A percentile compares a stretch with the other conserved stretches of the same genome.
Evolutionary conservation across 2,113 vertebrate genomes (phyloP).

Genomic region (Recurvirostra avosetta): DNA sequence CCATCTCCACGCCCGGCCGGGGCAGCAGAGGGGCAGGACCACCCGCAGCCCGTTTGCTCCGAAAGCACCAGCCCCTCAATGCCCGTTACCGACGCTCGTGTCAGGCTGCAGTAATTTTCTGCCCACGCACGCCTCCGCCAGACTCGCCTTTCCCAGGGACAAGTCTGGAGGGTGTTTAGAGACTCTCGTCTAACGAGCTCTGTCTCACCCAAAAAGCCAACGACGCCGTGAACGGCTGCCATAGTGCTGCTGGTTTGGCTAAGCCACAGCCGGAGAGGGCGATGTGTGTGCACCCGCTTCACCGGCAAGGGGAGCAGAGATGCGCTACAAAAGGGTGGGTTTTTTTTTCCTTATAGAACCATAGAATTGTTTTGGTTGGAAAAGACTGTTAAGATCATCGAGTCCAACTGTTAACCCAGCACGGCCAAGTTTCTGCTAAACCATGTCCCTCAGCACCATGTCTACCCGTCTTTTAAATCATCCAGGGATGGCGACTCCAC

Average conservation of each 20-base stretch:
- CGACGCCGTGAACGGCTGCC: accelerated
- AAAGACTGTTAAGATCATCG: neutral
- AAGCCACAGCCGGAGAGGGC: neutral
- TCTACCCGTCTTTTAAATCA: too few species aligned
- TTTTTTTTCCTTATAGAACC: neutral
- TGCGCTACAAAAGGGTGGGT: neutral
- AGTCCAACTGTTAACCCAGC: too few species aligned
- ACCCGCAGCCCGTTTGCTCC: neutral
- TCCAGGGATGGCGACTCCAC: too few species aligned
- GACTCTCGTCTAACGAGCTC: accelerated
- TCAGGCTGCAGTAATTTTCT: neutral
- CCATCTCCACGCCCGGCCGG: accelerated
- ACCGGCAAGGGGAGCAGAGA: neutral
- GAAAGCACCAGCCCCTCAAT: neutral
- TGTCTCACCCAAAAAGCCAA: neutral
- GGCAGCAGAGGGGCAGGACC: neutral
- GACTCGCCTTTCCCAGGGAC: neutral
- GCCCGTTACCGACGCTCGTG: accelerated
- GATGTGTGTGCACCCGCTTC: too few species aligned
- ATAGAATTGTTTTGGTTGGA: neutral
- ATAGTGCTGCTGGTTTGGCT: neutral
- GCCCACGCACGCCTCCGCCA: accelerated
- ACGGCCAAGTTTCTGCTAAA: too few species aligned
- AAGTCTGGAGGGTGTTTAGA: neutral
- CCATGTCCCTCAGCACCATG: too few species aligned